Evolutionary conservation across 2,888 invertebrate species (phyloP), one percentile per base, ranked within the genome.

Genomic region (Hirtodrosophila histrioides): DNA sequence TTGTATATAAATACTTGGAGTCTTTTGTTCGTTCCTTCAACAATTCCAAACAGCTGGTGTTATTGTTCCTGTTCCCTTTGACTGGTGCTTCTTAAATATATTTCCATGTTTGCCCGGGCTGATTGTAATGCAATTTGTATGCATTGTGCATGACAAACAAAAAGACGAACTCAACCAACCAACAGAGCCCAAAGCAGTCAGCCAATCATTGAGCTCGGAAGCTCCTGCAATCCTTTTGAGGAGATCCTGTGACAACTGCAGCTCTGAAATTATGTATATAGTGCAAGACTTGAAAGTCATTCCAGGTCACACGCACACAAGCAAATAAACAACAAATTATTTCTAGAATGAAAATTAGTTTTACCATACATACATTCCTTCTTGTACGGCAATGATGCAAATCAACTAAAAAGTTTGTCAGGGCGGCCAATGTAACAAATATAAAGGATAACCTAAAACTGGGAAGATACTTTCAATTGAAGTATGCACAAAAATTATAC

Each of bases 61-160:
- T 64, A 36, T 29, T 44, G 48, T 45, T 57, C 39, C 17, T 48
- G 64, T 54, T 55, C 54, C 65, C 36, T 46, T 54, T 55, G 54
- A 55, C 48, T 63, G 63, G 36, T 33, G 57, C 55, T 68, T 44
- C 68, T 76, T 76, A 68, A 69, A 86, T 84, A 74, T 77, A 80
- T 73, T 70, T 75, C 62, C 75, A 69, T 81, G 78, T 84, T 80
- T 75, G 82, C 66, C 69, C 54, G 69, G 65, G 69, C 86, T 82
- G 88, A 88, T 88, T 84, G 77, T 86, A 88, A 86, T 84, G 88
- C 86, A 84, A 84, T 88, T 84, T 79, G 83, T 86, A 84, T 88
- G 86, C 88, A 88, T 84, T 84, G 86, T 86, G 82, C 86, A 87
- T 83, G 86, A 87, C 60, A 73, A 79, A 79, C 75, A 86, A 65